Percentiles rank a stretch among this genome's conserved stretches.
Conservation (phyloP, 2,113 vertebrate genomes). For the Crotalus viridis region DNA sequence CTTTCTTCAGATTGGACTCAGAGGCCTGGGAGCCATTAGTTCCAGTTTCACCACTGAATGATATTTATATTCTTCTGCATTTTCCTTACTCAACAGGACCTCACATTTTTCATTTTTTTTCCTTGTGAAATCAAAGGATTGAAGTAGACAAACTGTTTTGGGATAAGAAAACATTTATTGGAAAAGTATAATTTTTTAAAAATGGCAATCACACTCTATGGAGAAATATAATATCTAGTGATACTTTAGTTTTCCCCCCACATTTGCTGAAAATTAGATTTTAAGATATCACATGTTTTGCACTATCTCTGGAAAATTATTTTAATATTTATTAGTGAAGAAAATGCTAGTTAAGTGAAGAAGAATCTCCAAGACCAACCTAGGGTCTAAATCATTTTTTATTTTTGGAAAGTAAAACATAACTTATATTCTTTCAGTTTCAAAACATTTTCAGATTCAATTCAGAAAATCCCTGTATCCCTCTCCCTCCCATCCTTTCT, state of each 20-base stretch:
- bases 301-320: background rate
- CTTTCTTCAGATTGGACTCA: rapidly evolving
- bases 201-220: background rate
- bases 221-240: background rate
- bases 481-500: background rate
- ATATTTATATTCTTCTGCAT: constrained; percentile 8
- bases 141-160: background rate
- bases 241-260: background rate
- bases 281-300: background rate
- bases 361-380: background rate
- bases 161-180: background rate
- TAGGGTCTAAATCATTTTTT: background rate
- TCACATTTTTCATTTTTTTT: constrained; percentile 16
- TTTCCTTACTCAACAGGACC: constrained; percentile 9
- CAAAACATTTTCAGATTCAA: background rate
- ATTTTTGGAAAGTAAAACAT: background rate
- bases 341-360: background rate
- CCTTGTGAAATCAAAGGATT: constrained; percentile 7
- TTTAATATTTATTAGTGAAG: background rate
- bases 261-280: background rate
- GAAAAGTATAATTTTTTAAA: background rate
- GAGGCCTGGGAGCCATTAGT: constrained; percentile 37
- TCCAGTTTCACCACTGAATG: constrained; percentile 40
- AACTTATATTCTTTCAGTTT: background rate
- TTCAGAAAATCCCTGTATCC: background rate